Percentiles rank a stretch among this genome's conserved stretches.
These are phyloP conservation scores for Egretta garzetta DNA, from an alignment of 2,113 vertebrate species.

Conservation along the genomic window DNA sequence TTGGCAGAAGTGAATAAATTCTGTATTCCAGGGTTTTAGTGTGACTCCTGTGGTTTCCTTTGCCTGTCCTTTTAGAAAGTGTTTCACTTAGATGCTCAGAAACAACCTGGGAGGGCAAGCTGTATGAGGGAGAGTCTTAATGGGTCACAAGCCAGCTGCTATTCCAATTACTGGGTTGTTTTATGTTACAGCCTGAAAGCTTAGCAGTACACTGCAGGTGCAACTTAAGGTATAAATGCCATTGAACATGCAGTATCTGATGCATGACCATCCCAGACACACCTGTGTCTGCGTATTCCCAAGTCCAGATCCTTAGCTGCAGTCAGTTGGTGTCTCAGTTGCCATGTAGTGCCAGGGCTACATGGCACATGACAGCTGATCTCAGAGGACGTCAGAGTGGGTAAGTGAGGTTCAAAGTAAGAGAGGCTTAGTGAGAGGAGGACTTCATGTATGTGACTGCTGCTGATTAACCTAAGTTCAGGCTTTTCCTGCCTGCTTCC, in stretches of 20 bases:
- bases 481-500: accelerated
- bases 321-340: background rate
- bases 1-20: background rate
- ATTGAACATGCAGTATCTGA: background rate
- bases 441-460: accelerated
- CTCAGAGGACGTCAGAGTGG: background rate
- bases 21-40: background rate
- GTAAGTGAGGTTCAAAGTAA: background rate
- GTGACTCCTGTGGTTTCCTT: background rate
- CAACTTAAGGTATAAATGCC: background rate
- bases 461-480: background rate
- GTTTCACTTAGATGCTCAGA: slow-evolving; percentile 32
- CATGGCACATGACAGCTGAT: background rate
- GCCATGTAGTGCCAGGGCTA: background rate
- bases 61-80: slow-evolving; percentile 19
- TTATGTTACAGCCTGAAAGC: slow-evolving; percentile 1
- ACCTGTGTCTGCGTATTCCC: background rate
- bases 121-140: background rate
- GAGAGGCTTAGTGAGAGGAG: background rate
- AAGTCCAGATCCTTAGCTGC: background rate
- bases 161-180: background rate
- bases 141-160: slow-evolving; percentile 48
- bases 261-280: background rate
- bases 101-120: background rate
- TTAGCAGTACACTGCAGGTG: background rate